Base-by-base conservation (phyloP, 2,797 vertebrate species). In the Hyperoplus immaculatus region DNA sequence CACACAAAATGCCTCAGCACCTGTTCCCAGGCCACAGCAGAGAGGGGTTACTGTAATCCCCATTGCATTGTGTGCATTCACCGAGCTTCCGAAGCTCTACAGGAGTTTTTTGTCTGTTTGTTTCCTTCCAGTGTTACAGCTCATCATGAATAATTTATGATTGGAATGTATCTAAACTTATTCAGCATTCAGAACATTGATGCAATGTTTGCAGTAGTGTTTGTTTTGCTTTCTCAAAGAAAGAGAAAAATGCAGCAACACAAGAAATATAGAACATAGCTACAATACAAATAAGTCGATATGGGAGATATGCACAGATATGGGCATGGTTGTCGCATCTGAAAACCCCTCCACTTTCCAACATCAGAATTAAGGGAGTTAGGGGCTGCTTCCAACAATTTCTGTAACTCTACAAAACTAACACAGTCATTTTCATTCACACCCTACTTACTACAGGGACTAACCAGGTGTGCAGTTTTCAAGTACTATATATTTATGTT, bases 91-190 rank as follows among this genome's bases (percentile, higher is more conserved):
- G 53, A 10, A 41, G 12, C 54, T 62, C n/a, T 41, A 50, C 55
- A 51, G 50, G 39, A 43, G 8, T 51, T 59, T 36, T 53, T 9
- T 42, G 42, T 62, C 51, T 67, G 12, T 29, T 3, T 29, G 29
- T 29, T 29, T 3, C 49, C 69, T 55, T 46, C 16, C 8, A 39
- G 51, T 6, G 14, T 36, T 14, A 9, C 64, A 59, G 72, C 29
- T 51, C 13, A 4, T 41, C 39, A 5, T 66, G 50, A 78, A 78
- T 75, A 15, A 69, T 66, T 58, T 29, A 74, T 43, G 42, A 72
- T 4, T 3, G 6, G 3, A 29, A 12, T 77, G 50, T 12, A 51
- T 77, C 60, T 70, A 14, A 29, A 46, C 47, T 60, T 71, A n/a
- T 71, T 63, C 36, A 21, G 36, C 18, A 42, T 58, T 56, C n/a